A percentile compares a stretch with the other conserved stretches of the same genome.
phyloP scores from a whole-genome alignment of 2,797 vertebrate genomes.

The Rhinichthys osculus region DNA sequence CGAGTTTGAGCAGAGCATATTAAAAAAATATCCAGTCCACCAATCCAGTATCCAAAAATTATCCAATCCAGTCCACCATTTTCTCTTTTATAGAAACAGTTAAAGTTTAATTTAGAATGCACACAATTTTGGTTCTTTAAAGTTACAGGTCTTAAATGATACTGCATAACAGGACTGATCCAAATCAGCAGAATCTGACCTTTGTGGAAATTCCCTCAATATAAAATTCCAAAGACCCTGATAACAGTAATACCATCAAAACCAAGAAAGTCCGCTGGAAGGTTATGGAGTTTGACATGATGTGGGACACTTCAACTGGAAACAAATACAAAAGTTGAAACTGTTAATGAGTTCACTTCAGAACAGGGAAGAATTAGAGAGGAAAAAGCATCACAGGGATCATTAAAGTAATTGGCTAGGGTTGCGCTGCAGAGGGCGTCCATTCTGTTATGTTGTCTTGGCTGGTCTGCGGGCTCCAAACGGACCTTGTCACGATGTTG shows the following conservation, averaged over 20 bases:
- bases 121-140: neutral
- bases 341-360: conserved; percentile 47
- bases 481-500: conserved; percentile 72
- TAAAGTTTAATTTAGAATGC: neutral
- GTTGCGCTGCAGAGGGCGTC: conserved; percentile 50
- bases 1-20: neutral
- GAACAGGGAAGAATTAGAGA: conserved; percentile 37
- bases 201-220: neutral
- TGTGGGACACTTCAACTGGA: conserved; percentile 9
- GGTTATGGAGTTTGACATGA: neutral
- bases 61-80: neutral
- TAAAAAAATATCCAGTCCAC: neutral
- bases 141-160: neutral
- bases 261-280: neutral
- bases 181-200: neutral
- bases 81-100: neutral
- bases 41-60: neutral
- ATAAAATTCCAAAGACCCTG: neutral
- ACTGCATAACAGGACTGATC: neutral
- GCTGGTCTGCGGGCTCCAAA: conserved; percentile 65
- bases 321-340: conserved; percentile 19
- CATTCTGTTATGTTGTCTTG: conserved; percentile 51
- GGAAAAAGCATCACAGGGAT: conserved; percentile 54
- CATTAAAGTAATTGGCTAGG: conserved; percentile 73
- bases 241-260: neutral